These are phyloP conservation scores for Festucalex cinctus DNA, from an alignment of 2,113 vertebrate genomes.

Conservation along the genomic window DNA sequence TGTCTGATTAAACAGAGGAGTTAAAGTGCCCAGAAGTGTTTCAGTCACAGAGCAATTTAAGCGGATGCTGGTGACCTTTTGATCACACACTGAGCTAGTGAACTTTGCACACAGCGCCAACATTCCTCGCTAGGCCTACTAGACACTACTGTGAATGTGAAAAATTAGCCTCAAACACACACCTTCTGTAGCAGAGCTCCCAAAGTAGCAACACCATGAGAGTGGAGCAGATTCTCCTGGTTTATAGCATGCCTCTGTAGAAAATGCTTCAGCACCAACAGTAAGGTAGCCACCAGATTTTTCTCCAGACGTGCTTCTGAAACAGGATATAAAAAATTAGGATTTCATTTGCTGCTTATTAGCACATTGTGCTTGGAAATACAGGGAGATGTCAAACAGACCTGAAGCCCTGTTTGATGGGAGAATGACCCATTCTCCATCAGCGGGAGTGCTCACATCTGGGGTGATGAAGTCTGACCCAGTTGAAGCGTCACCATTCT, in stretches of 20 bases:
- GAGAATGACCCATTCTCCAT: constrained; percentile 86
- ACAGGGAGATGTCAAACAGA: constrained; percentile 35
- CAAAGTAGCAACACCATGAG: constrained; percentile 81
- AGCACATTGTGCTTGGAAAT: neutral
- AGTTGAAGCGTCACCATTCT: constrained; percentile 45
- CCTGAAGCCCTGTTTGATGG: constrained; percentile 90
- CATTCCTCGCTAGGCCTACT: neutral
- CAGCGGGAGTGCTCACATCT: constrained; percentile 79
- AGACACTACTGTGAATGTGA: neutral
- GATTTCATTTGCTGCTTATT: neutral
- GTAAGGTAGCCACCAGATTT: constrained; percentile 89
- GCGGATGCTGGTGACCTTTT: neutral
- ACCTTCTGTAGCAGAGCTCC: constrained; percentile 93
- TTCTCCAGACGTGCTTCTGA: constrained; percentile 94
- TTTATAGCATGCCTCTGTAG: constrained; percentile 91
- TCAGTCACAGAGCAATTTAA: constrained; percentile 1
- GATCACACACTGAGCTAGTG: neutral
- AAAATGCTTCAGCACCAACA: constrained; percentile 92
- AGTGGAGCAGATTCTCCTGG: constrained; percentile 90
- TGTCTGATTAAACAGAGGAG: neutral
- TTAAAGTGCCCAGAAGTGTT: neutral
- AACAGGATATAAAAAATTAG: neutral
- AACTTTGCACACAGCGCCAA: neutral
- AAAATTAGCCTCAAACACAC: neutral
- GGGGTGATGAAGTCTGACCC: constrained; percentile 73